Percentiles rank a stretch among this genome's conserved stretches.
Conservation (phyloP, 1,140 invertebrate species). For the Drosophila equinoxialis region DNA sequence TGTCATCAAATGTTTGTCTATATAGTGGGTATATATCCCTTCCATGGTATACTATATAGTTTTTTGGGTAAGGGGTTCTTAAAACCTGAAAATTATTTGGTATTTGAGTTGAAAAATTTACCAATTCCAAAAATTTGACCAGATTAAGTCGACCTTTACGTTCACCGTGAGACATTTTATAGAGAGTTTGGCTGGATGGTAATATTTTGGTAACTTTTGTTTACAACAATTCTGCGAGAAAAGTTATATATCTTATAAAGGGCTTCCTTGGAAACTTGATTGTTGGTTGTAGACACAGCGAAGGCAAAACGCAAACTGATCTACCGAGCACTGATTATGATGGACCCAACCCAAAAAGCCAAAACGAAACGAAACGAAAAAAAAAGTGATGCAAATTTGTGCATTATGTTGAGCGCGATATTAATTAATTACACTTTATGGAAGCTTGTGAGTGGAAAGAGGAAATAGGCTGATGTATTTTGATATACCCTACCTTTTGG, state of each 20-base stretch:
- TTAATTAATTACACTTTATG: slow-evolving; percentile 82
- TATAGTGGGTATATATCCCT: no score
- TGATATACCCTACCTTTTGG: slow-evolving; percentile 37
- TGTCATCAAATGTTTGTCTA: no score
- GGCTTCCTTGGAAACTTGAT: not conserved
- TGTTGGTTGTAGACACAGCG: slow-evolving; percentile 35
- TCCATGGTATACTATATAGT: no score
- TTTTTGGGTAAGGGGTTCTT: no score
- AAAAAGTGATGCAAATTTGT: slow-evolving; percentile 37
- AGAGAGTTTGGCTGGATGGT: slow-evolving; percentile 22
- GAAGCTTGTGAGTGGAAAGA: slow-evolving; percentile 39
- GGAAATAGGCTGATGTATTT: slow-evolving; percentile 76
- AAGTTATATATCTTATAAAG: slow-evolving; percentile 28
- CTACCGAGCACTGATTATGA: slow-evolving; percentile 14
- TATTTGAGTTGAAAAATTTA: slow-evolving; percentile 40
- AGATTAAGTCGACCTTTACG: slow-evolving; percentile 74
- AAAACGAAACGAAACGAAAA: not conserved
- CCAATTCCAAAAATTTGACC: slow-evolving; percentile 81
- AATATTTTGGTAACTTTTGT: no score
- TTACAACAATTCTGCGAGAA: no score
- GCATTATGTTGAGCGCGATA: slow-evolving; percentile 50
- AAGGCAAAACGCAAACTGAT: slow-evolving; percentile 62
- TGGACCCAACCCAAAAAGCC: slow-evolving; percentile 3
- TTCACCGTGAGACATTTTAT: slow-evolving; percentile 79
- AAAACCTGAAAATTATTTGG: no score